Percentiles rank a stretch among this genome's conserved stretches.
Evolutionary conservation across 2,797 vertebrate species (phyloP).

Genomic region (Cetoscarus ocellatus): DNA sequence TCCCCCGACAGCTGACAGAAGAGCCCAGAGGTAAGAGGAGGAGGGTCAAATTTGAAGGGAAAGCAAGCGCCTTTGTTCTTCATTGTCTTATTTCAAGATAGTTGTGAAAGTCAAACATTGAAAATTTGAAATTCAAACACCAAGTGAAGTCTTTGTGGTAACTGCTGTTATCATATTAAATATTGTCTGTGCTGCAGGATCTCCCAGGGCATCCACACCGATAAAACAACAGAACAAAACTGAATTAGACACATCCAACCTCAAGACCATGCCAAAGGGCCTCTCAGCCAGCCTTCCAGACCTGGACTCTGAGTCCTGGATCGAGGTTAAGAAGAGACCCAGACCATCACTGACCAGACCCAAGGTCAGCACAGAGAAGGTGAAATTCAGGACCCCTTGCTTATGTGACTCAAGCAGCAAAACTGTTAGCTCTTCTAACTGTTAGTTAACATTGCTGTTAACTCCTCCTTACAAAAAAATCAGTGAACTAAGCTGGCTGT

Average conservation of each 20-base stretch:
- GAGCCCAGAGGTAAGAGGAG: slow-evolving; percentile 74
- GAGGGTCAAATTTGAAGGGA: background rate
- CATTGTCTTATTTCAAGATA: background rate
- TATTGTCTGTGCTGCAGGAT: slow-evolving; percentile 80
- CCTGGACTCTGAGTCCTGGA: slow-evolving; percentile 97
- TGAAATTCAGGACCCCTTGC: slow-evolving; percentile 12
- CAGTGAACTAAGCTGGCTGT: too few relatives aligned
- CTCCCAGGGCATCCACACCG: slow-evolving; percentile 84
- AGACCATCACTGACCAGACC: slow-evolving; percentile 92
- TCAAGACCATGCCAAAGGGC: slow-evolving; percentile 97
- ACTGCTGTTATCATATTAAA: background rate
- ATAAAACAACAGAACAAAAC: slow-evolving; percentile 80
- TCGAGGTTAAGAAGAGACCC: slow-evolving; percentile 98
- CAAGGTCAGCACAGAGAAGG: slow-evolving; percentile 84
- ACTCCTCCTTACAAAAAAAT: too few relatives aligned
- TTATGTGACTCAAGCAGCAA: too few relatives aligned
- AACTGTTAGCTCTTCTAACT: too few relatives aligned
- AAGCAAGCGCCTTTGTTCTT: background rate
- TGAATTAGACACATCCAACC: slow-evolving; percentile 90
- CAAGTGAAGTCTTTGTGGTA: too few relatives aligned
- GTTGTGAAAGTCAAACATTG: background rate
- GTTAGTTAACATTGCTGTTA: too few relatives aligned
- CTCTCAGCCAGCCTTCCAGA: slow-evolving; percentile 96
- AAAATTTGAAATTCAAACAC: too few relatives aligned
- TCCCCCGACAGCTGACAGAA: slow-evolving; percentile 90